Base-by-base conservation (phyloP, 2,888 invertebrate species). In the Craniophora ligustri region DNA sequence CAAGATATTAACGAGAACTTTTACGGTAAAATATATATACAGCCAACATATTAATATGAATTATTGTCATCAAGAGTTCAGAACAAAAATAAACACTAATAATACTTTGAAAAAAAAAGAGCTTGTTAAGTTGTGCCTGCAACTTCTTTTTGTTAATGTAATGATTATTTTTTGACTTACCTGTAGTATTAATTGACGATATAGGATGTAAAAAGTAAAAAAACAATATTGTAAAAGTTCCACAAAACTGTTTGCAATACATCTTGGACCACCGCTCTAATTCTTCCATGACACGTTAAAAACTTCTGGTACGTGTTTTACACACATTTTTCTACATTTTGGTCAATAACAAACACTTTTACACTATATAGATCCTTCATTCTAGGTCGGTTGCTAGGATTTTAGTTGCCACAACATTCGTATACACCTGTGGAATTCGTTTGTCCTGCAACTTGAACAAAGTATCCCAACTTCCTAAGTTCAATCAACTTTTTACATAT, bases 401-500 rank as follows among this genome's bases (percentile, higher is more conserved):
- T 76, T 86, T 75, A 78, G 69, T 71, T 75, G 78, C 77, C 93
- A 94, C 93, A 94, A 93, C 93, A 92, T 83, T 81, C 75, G 75
- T 47, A 76, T 61, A 84, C 89, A 92, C 91, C 89, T 90, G 91
- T 91, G 85, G 89, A 87, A 90, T 87, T 87, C 74, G 76, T 78
- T 82, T 66, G 74, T 79, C 78, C 82, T 78, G 78, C 80, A 85
- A 79, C 79, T 81, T 57, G 72, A 75, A 76, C 79, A 82, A 82
- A 75, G 78, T 77, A 79, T 66, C 73, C 67, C 73, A 72, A 76
- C 77, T 79, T 77, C 72, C 76, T 75, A 88, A 89, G 92, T 92
- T 92, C 91, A 92, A 89, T 92, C 87, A 91, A 91, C 91, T 92
- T 89, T 86, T 72, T 76, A 23, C 40, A 67, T 68, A 72, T 74